Conservation (phyloP, 2,797 vertebrate genomes). For the Malacoraja senta region DNA sequence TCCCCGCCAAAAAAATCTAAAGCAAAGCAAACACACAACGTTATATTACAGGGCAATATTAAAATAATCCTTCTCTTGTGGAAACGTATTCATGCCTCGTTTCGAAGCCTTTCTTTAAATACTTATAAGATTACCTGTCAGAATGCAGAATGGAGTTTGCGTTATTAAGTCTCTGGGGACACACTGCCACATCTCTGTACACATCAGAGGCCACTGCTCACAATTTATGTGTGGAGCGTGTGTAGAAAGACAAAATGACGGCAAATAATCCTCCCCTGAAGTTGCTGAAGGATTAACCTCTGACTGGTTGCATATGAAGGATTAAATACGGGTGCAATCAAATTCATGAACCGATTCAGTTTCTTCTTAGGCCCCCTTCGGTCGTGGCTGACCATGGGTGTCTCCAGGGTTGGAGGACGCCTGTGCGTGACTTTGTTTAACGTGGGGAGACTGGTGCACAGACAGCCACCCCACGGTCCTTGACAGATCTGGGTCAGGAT, state of each 20-base stretch:
- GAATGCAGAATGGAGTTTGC: not conserved
- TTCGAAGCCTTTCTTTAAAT: not conserved
- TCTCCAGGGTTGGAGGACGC: too few relatives aligned
- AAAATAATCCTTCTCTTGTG: not conserved
- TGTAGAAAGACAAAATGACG: not conserved
- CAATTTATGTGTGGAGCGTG: not conserved
- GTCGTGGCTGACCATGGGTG: too few relatives aligned
- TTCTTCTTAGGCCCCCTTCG: not conserved
- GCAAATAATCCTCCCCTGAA: not conserved
- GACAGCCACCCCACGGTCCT: too few relatives aligned
- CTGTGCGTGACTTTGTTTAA: too few relatives aligned
- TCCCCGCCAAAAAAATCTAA: not conserved
- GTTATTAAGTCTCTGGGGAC: not conserved
- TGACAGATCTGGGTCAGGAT: too few relatives aligned
- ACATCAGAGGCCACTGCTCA: not conserved
- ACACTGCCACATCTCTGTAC: not conserved
- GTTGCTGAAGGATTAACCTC: not conserved
- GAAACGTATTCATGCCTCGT: not conserved
- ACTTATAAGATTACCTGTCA: constrained; percentile 1
- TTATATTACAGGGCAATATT: not conserved
- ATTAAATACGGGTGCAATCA: not conserved
- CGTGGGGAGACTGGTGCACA: too few relatives aligned
- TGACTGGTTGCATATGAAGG: not conserved
- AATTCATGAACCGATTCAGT: not conserved
- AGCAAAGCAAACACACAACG: not conserved